These are phyloP conservation scores for Mastomys coucha DNA, from an alignment of 2,113 vertebrate species.

Conservation along the genomic window DNA sequence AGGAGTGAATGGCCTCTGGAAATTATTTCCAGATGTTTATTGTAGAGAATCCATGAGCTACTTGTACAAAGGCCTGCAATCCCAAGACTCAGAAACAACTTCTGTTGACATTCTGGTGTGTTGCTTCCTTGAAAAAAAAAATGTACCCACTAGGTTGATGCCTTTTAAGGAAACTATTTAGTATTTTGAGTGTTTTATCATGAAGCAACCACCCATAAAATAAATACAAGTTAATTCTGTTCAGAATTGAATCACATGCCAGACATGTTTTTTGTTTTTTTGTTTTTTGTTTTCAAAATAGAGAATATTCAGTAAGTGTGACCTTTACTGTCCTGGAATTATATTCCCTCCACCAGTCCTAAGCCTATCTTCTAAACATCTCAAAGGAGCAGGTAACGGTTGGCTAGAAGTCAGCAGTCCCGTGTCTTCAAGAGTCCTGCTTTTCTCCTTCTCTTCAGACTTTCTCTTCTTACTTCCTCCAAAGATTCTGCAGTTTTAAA, in stretches of 20 bases:
- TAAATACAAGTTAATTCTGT: background rate
- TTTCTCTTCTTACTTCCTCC: background rate
- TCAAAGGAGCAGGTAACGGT: background rate
- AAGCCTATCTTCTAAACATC: background rate
- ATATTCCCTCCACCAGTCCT: background rate
- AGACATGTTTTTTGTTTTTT: background rate
- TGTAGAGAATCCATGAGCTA: background rate
- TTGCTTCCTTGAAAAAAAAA: background rate
- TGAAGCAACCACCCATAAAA: background rate
- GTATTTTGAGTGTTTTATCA: constrained; percentile 27
- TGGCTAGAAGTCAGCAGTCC: background rate
- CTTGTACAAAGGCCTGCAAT: background rate
- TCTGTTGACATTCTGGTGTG: background rate
- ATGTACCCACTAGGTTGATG: background rate
- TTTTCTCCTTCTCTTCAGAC: background rate
- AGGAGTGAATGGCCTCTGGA: background rate
- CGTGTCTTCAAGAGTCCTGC: background rate
- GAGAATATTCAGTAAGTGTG: background rate
- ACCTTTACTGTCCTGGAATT: background rate
- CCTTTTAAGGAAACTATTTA: background rate
- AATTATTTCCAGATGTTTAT: background rate
- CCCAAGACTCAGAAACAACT: background rate
- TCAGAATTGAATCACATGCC: background rate
- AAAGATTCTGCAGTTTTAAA: background rate
- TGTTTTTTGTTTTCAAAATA: background rate